Base-by-base conservation (phyloP, 2,113 vertebrate genomes). In the Gallinago undulata region DNA sequence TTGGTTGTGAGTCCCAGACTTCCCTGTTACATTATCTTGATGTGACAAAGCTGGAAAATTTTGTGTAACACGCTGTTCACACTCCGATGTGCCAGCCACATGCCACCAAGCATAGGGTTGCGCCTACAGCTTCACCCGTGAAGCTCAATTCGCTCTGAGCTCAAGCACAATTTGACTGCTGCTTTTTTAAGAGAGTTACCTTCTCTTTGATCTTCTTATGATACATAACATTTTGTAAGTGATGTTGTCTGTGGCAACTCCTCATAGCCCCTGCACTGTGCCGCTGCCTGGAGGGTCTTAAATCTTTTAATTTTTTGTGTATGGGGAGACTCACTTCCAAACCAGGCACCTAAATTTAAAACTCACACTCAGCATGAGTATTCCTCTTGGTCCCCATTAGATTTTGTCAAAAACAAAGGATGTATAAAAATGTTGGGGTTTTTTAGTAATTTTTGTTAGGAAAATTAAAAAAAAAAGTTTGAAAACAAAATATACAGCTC, bases 71-170 rank as follows among this genome's bases (percentile, higher is more conserved):
- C 0, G 3, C 8, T 4, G 8, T 69, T 60, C 19, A 13, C 4
- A 2, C 19, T 48, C 31, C 19, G 30, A 66, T 3, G 2, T 31
- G 13, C 14, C 74, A 75, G 31, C 25, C 31, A 60, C 3, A 1
- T 56, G 41, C 27, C 37, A 41, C n/a, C 66, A 43, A 72, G 12
- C 5, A 1, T 3, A 1, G 1, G 5, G 7, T n/a, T 37, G 15
- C 3, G 11, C 47, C 31, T 66, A 27, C 3, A 1, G 37, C 51
- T 59, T 72, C 25, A 30, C 18, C 22, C 10, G 7, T n/a, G 53
- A 51, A 77, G 35, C 10, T 37, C 60, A 53, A 11, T 7, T 59
- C 13, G 25, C 47, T 47, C 72, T 73, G 45, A 62, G 19, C 37
- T 59, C 28, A 64, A 62, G 17, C 8, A 23, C 2, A 2, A 31